Evolutionary conservation across 2,797 vertebrate species (phyloP).

Genomic region (Hafferia zeledoni): DNA sequence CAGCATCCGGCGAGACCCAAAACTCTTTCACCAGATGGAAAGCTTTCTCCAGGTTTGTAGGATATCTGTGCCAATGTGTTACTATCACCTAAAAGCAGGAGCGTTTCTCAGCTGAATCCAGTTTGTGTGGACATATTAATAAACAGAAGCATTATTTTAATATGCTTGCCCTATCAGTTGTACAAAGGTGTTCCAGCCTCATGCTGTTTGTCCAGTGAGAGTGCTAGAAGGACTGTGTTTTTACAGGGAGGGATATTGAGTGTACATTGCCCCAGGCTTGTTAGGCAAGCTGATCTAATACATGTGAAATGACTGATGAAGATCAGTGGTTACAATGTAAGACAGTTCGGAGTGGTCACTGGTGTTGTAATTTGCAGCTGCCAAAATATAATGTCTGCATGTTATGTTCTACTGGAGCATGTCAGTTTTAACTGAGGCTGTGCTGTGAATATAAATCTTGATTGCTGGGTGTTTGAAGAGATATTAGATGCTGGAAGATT

Average conservation of each 20-base stretch:
- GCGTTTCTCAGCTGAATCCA: background rate
- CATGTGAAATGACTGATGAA: slow-evolving; percentile 22
- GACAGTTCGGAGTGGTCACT: background rate
- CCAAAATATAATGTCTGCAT: background rate
- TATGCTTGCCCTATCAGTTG: background rate
- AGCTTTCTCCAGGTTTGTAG: slow-evolving; percentile 91
- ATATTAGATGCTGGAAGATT: background rate
- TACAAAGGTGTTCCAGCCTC: background rate
- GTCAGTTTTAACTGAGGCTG: background rate
- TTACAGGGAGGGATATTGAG: background rate
- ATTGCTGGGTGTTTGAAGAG: background rate
- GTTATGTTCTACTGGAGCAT: background rate
- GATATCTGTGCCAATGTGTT: background rate
- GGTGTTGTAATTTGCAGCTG: background rate
- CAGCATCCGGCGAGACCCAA: slow-evolving; percentile 85
- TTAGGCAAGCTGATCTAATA: background rate
- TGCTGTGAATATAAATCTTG: background rate
- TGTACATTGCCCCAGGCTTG: background rate
- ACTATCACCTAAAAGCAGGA: background rate
- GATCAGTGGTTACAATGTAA: slow-evolving; percentile 6
- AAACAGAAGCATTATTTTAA: background rate
- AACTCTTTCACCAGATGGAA: slow-evolving; percentile 88
- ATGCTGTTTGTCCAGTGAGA: slow-evolving; percentile 8
- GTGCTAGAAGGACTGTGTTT: slow-evolving; percentile 31
- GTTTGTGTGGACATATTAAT: background rate